Conservation (phyloP, 2,888 invertebrate genomes). For the Ditula angustiorana region DNA sequence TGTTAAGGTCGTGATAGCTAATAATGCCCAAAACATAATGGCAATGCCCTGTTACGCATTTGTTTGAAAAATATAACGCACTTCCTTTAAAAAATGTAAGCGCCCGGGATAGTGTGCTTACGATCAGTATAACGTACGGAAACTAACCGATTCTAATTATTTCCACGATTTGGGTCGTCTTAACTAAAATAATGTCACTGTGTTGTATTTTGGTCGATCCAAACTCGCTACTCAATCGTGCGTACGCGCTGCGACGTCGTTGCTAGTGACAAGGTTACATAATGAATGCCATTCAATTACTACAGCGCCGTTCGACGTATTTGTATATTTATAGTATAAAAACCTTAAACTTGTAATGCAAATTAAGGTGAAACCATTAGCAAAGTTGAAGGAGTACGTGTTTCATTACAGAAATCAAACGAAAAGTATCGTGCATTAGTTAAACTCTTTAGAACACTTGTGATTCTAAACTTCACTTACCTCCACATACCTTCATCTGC, state of each 20-base stretch:
- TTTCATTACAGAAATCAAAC: too few relatives aligned
- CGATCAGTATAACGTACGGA: constrained; percentile 2
- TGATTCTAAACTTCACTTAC: too few relatives aligned
- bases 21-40: constrained; percentile 43
- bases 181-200: constrained; percentile 41
- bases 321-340: not conserved
- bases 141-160: constrained; percentile 29
- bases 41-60: constrained; percentile 3
- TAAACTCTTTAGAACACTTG: too few relatives aligned
- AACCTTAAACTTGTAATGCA: not conserved
- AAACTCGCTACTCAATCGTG: constrained; percentile 59
- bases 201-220: constrained; percentile 49
- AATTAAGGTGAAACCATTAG: not conserved
- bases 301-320: not conserved
- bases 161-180: constrained; percentile 27
- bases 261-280: constrained; percentile 56
- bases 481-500: too few relatives aligned
- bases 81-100: not conserved
- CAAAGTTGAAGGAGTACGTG: not conserved
- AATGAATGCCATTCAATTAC: constrained; percentile 56
- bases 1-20: constrained; percentile 50
- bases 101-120: not conserved
- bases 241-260: constrained; percentile 55
- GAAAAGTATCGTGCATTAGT: too few relatives aligned
- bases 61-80: not conserved